Base-by-base conservation (phyloP, 1,140 invertebrate species). In the Lasioglossum baleicum region DNA sequence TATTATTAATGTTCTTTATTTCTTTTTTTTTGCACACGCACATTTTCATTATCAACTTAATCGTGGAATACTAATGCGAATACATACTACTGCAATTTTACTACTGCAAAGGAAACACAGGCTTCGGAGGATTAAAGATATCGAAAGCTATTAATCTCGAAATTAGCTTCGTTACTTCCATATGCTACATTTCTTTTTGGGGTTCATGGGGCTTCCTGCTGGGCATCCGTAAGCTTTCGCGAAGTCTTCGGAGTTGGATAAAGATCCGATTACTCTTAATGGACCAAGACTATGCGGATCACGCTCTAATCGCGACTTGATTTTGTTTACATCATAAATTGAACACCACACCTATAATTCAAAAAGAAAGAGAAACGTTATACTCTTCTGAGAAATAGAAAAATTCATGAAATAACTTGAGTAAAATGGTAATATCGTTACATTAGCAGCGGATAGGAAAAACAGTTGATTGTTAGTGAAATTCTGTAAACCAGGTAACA, bases 241-340 rank as follows among this genome's bases (percentile, higher is more conserved):
- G 8, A 84, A 84, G 5, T 80, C 61, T 10, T 83, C 40, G 2
- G 61, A 70, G 40, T 84, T 84, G 10, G 76, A 83, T 10, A 83
- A 15, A 10, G 66, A 61, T 0, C 61, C 68, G 51, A 83, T 80
- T 4, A 83, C 56, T 61, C 76, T 60, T 56, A 80, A 75, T 2
- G 44, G 67, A n/a, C 31, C 71, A 0, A n/a, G 20, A 11, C 76
- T 80, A 6, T 68, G 81, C n/a, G 0, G 0, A n/a, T 84, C 81
- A 7, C 0, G 0, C 2, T 0, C 13, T 11, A n/a, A 17, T 3
- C 15, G 17, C 0, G 0, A 0, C 8, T 15, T 0, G 0, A 15
- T 10, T 0, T 17, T 17, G 11, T 74, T 20, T 0, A 35, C 15
- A 1, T 63, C 7, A 1, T 6, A 22, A 15, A 15, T 11, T 75